These are phyloP conservation scores for Rhagonycha fulva DNA, from an alignment of 2,888 invertebrate genomes.

Conservation along the genomic window DNA sequence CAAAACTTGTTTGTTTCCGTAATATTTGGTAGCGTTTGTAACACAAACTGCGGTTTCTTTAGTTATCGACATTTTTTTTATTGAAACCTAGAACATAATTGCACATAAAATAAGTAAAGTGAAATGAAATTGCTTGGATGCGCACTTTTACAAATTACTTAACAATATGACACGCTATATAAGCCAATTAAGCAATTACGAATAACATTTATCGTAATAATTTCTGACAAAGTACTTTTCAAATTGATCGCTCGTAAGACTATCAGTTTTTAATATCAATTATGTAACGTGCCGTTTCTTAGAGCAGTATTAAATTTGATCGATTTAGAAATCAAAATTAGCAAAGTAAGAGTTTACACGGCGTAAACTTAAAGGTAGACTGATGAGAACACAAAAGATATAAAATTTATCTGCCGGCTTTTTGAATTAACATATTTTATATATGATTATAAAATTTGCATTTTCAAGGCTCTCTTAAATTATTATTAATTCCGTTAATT, in stretches of 20 bases:
- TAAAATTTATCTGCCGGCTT: no score
- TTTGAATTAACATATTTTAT: no score
- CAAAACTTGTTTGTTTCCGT: conserved; percentile 67
- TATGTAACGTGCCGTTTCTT: neutral
- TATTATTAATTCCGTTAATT: neutral
- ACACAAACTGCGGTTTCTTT: conserved; percentile 67
- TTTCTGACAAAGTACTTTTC: neutral
- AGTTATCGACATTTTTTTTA: neutral
- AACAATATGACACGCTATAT: neutral
- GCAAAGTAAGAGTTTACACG: no score
- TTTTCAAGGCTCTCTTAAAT: neutral
- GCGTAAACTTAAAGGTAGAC: no score
- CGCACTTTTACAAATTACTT: neutral
- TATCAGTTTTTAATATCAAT: neutral
- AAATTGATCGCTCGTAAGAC: neutral
- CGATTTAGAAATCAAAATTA: no score
- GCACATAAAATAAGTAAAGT: neutral
- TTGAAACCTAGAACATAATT: neutral
- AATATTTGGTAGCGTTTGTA: conserved; percentile 69
- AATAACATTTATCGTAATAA: neutral
- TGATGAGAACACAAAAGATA: no score
- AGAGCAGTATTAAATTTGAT: no score
- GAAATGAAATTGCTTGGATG: neutral
- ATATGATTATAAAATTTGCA: no score
- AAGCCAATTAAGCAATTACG: neutral